Conservation (phyloP, 2,888 invertebrate species). For the Eilema caniola region DNA sequence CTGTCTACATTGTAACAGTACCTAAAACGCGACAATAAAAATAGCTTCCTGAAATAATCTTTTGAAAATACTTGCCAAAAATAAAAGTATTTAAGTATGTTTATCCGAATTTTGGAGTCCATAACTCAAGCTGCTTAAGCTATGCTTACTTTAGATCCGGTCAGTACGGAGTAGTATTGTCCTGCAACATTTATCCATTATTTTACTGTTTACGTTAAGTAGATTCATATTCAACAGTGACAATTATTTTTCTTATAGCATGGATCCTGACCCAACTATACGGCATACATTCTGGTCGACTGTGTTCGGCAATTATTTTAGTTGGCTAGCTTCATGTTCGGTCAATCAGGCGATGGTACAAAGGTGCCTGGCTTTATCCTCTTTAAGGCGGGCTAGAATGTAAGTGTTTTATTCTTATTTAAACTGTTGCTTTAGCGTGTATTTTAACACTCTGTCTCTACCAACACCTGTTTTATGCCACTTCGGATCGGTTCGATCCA, state of each 20-base stretch:
- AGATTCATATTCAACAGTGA: no score
- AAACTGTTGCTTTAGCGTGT: not conserved
- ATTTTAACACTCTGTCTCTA: not conserved
- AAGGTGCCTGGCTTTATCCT: slow-evolving; percentile 92
- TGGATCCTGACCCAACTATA: slow-evolving; percentile 91
- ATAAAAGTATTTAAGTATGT: no score
- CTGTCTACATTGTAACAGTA: not conserved
- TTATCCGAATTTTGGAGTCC: no score
- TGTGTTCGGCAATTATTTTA: slow-evolving; percentile 92
- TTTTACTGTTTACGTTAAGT: not conserved
- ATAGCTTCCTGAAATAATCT: not conserved
- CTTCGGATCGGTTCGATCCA: no score
- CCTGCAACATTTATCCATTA: not conserved
- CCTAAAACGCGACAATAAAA: not conserved
- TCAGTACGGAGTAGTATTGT: no score
- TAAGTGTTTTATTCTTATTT: slow-evolving; percentile 70
- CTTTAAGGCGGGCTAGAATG: slow-evolving; percentile 90
- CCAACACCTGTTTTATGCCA: no score
- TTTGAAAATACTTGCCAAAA: not conserved
- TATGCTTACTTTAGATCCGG: no score
- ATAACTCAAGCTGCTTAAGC: no score
- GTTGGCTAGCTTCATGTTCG: slow-evolving; percentile 93
- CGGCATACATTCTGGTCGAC: slow-evolving; percentile 94
- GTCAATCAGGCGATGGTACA: slow-evolving; percentile 96
- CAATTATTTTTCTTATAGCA: slow-evolving; percentile 80